Conservation (phyloP, 1,140 invertebrate genomes). For the Chionoecetes opilio region DNA sequence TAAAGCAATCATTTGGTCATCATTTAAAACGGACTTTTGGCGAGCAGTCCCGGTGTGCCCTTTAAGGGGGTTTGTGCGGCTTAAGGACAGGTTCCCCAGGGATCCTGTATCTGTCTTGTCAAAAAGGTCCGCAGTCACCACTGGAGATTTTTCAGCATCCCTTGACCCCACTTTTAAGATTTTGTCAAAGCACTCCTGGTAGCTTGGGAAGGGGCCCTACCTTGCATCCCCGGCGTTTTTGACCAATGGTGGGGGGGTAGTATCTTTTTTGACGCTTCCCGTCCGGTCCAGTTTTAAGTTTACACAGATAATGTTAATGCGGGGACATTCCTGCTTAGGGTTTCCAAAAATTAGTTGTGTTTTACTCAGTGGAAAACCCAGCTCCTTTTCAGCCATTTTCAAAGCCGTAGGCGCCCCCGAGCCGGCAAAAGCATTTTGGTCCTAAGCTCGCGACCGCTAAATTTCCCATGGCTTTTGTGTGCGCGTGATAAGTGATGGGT, state of each 20-base stretch:
- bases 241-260: slow-evolving; percentile 80
- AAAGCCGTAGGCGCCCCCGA: slow-evolving; percentile 83
- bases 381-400: slow-evolving; percentile 83
- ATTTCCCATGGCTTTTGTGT: slow-evolving; percentile 53
- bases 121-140: slow-evolving; percentile 84
- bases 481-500: too few species aligned
- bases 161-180: slow-evolving; percentile 84
- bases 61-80: slow-evolving; percentile 82
- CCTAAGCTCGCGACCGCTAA: slow-evolving; percentile 54
- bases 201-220: slow-evolving; percentile 71
- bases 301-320: slow-evolving; percentile 74
- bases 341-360: slow-evolving; percentile 83
- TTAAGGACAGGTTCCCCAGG: slow-evolving; percentile 85
- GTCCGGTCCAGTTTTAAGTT: slow-evolving; percentile 80
- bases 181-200: slow-evolving; percentile 81
- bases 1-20: slow-evolving; percentile 79
- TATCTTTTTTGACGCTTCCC: slow-evolving; percentile 76
- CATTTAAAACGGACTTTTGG: slow-evolving; percentile 73
- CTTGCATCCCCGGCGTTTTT: slow-evolving; percentile 80
- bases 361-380: slow-evolving; percentile 83
- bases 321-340: slow-evolving; percentile 82
- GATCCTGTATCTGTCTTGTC: slow-evolving; percentile 82
- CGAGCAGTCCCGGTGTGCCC: slow-evolving; percentile 75
- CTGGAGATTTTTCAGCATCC: slow-evolving; percentile 84
- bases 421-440: slow-evolving; percentile 79